A percentile compares a stretch with the other conserved stretches of the same genome.
Evolutionary conservation across 1,140 invertebrate species (phyloP).

Genomic region (Aplysia californica): DNA sequence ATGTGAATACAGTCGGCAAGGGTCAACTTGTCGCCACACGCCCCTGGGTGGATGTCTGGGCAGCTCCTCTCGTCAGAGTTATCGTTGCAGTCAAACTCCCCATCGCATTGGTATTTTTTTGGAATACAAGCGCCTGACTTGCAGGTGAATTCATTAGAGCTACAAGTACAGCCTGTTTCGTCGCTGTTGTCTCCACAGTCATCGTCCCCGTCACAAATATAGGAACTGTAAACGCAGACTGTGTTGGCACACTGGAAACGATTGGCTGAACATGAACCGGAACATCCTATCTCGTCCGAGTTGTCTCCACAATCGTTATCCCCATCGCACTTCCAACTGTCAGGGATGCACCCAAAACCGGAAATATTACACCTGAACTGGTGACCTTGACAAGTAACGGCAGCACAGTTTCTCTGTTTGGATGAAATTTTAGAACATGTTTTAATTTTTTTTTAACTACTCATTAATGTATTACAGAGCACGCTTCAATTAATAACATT

Average conservation of each 20-base stretch:
- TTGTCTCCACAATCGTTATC: too few species aligned
- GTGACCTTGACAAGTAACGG: background rate
- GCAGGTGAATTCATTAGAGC: conserved; percentile 6
- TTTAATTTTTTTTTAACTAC: too few species aligned
- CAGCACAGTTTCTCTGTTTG: conserved; percentile 87
- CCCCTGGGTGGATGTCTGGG: conserved; percentile 10
- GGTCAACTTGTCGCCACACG: background rate
- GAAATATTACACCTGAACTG: conserved; percentile 21
- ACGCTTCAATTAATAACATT: too few species aligned
- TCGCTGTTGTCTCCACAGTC: conserved; percentile 73
- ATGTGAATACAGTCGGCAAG: conserved; percentile 6
- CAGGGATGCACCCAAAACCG: too few species aligned
- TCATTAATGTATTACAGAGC: too few species aligned
- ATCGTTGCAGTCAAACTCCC: conserved; percentile 12
- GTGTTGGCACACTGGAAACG: too few species aligned
- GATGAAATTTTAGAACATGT: too few species aligned
- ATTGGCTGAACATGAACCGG: too few species aligned
- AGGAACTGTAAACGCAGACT: too few species aligned
- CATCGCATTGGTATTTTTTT: background rate
- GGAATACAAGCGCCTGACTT: background rate
- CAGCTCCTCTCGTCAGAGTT: conserved; percentile 12
- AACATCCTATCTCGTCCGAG: too few species aligned
- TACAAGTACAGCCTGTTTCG: conserved; percentile 28
- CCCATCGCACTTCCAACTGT: too few species aligned
- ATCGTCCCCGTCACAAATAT: conserved; percentile 68